Evolutionary conservation across 2,888 invertebrate genomes (phyloP), one percentile per base, ranked within the genome.

Genomic region (Iselma pallidipennis): DNA sequence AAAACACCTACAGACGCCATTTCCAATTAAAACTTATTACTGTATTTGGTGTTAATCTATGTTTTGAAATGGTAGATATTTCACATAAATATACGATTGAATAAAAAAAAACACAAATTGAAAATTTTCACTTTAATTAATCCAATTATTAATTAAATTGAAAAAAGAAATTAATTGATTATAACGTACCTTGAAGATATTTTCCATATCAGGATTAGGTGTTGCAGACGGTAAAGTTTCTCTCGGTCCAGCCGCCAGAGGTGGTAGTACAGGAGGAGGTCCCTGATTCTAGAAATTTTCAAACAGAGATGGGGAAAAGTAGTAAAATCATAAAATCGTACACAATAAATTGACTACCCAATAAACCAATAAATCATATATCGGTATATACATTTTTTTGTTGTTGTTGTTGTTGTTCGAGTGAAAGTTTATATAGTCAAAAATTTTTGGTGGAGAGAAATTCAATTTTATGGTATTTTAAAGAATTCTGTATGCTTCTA

Each of bases 151-250:
- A n/a, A 12, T 12, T 12, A 33, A 12, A 33, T 33, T 5, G n/a
- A n/a, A n/a, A n/a, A n/a, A n/a, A n/a, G n/a, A n/a, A n/a, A n/a
- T n/a, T n/a, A n/a, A n/a, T n/a, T n/a, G n/a, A n/a, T n/a, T n/a
- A n/a, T n/a, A n/a, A 70, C 77, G 81, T 79, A 89, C 89, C 86
- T 88, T 89, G 76, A 89, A 83, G 78, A 89, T 89, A 80, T 85
- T 86, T 79, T 89, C 88, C 78, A 89, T 85, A 72, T 84, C 83
- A 51, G 75, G 58, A 49, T 68, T 69, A 42, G 77, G 77, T 51
- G 76, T 77, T 77, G 86, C 86, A 73, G 85, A 75, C 62, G 78
- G 76, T 61, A 75, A 70, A 58, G 75, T 64, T 65, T 78, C 77
- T 63, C 76, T 84, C 73, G 84, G 82, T 60, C 77, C 77, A 60